Conservation (phyloP, 2,113 vertebrate genomes). For the Ellobius talpinus region DNA sequence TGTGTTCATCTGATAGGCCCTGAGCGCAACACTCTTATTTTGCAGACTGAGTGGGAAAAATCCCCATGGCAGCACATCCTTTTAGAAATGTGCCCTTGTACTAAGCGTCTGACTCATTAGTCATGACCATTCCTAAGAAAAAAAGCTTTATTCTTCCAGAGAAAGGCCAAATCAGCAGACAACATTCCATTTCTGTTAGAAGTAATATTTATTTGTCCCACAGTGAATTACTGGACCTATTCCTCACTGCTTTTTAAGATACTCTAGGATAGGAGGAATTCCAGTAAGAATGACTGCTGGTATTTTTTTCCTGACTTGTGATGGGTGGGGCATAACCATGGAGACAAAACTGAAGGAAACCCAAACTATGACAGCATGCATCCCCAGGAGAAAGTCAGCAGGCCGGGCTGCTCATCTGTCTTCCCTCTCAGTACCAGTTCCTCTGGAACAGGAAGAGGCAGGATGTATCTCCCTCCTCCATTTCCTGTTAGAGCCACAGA, state of each 20-base stretch:
- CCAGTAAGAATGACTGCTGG: conserved; percentile 15
- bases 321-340: neutral
- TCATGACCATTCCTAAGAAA: conserved; percentile 52
- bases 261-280: conserved; percentile 47
- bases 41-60: conserved; percentile 48
- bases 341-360: neutral
- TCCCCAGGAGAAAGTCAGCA: neutral
- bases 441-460: neutral
- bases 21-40: conserved; percentile 11
- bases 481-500: neutral
- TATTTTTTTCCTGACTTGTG: conserved; percentile 30
- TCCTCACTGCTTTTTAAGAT: conserved; percentile 44
- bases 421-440: neutral
- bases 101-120: conserved; percentile 38
- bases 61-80: conserved; percentile 6
- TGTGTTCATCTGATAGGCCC: neutral
- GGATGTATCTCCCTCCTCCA: neutral
- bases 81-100: conserved; percentile 55
- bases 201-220: conserved; percentile 65
- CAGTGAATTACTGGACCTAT: conserved; percentile 50
- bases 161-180: conserved; percentile 69
- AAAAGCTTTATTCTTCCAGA: conserved; percentile 67
- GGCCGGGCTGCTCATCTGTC: neutral
- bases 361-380: neutral
- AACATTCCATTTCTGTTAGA: conserved; percentile 64